These are phyloP conservation scores for Oenanthe melanoleuca DNA, from an alignment of 2,113 vertebrate species.

Conservation along the genomic window DNA sequence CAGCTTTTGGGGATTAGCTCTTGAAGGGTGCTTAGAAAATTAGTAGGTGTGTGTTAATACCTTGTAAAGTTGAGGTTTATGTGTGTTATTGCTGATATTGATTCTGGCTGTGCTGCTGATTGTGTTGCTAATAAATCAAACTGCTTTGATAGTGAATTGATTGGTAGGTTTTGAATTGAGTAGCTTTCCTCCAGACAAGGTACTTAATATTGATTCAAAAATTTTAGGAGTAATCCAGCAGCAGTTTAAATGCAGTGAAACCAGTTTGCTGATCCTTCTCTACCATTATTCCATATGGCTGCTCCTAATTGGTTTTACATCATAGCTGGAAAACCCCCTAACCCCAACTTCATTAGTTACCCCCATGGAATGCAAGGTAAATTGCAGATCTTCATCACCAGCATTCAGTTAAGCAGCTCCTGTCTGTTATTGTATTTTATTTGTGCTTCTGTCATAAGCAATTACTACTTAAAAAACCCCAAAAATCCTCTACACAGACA, in stretches of 20 bases:
- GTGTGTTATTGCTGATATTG: not conserved
- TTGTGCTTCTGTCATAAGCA: not conserved
- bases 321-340: not conserved
- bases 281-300: not conserved
- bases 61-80: not conserved
- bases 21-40: not conserved
- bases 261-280: not conserved
- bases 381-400: not conserved
- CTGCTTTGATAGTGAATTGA: constrained; percentile 3
- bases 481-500: rapidly evolving
- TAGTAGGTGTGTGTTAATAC: not conserved
- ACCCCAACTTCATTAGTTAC: not conserved
- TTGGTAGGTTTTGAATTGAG: not conserved
- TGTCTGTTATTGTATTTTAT: not conserved
- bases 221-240: not conserved
- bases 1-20: not conserved
- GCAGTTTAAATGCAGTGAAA: not conserved
- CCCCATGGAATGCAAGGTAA: not conserved
- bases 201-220: constrained; percentile 15
- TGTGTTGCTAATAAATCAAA: not conserved
- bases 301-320: not conserved
- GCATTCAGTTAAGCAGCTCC: not conserved
- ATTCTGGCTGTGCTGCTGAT: not conserved
- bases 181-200: not conserved
- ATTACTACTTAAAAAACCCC: not conserved